These are phyloP conservation scores for Cerastis rubricosa DNA, from an alignment of 2,888 invertebrate genomes.

Conservation along the genomic window DNA sequence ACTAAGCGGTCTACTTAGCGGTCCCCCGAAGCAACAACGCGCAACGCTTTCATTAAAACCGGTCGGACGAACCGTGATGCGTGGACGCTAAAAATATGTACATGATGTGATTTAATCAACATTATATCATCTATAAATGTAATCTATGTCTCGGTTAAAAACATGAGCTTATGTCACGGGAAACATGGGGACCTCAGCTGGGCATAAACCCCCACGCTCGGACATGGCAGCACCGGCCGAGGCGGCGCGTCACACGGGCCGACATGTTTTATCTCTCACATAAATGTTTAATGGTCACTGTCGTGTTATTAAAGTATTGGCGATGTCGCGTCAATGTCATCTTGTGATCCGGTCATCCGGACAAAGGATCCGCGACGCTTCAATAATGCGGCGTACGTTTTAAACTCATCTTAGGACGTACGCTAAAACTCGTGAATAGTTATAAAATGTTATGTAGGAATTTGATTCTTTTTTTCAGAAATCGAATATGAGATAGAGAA, in stretches of 20 bases:
- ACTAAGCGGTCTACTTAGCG: no score
- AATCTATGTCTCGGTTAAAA: constrained; percentile 41
- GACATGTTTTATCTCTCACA: constrained; percentile 46
- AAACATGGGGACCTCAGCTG: constrained; percentile 48
- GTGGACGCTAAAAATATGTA: constrained; percentile 36
- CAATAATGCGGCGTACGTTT: background rate
- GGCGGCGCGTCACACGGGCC: constrained; percentile 7
- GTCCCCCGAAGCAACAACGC: no score
- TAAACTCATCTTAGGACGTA: background rate
- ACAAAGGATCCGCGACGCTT: background rate
- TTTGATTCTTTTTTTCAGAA: background rate
- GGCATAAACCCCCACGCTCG: constrained; percentile 60
- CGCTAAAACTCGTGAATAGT: background rate
- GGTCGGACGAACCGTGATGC: background rate
- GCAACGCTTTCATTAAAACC: no score
- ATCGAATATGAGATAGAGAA: background rate
- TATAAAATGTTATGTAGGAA: background rate
- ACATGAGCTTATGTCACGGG: constrained; percentile 44
- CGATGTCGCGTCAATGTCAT: constrained; percentile 34
- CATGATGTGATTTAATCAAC: constrained; percentile 32
- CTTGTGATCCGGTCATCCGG: background rate
- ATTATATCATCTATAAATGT: constrained; percentile 36
- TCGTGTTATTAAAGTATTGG: constrained; percentile 12
- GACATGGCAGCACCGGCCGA: constrained; percentile 33
- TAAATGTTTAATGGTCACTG: constrained; percentile 52